Conservation (phyloP, 2,113 vertebrate species). For the Hippocampus zosterae region DNA sequence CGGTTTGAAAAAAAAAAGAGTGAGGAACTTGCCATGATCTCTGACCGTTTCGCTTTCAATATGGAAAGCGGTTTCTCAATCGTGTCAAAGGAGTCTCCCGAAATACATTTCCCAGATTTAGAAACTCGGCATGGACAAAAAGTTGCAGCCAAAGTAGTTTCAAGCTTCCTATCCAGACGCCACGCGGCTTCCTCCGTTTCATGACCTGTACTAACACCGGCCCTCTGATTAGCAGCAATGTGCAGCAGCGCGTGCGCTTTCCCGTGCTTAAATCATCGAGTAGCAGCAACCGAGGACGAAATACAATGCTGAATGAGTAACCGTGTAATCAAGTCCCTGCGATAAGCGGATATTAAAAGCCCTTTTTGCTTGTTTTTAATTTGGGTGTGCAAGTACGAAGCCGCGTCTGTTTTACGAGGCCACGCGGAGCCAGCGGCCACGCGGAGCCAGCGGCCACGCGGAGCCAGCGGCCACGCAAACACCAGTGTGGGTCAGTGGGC, state of each 20-base stretch:
- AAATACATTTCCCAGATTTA: conserved; percentile 28
- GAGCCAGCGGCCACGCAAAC: conserved; percentile 63
- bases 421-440: too few relatives aligned
- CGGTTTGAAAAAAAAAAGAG: conserved; percentile 3
- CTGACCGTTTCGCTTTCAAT: background rate
- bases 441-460: too few relatives aligned
- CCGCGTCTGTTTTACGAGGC: conserved; percentile 46
- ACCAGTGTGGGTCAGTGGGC: conserved; percentile 78
- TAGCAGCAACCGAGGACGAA: background rate
- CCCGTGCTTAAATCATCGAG: background rate
- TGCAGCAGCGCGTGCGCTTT: conserved; percentile 24
- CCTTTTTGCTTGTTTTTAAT: background rate
- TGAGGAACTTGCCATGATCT: conserved; percentile 2
- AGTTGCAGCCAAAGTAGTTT: conserved; percentile 23
- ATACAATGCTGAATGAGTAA: conserved; percentile 9
- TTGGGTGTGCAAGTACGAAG: conserved; percentile 15
- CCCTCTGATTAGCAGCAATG: conserved; percentile 23
- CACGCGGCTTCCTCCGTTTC: conserved; percentile 41
- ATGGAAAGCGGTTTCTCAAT: background rate
- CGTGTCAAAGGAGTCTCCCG: background rate
- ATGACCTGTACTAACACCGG: conserved; percentile 22
- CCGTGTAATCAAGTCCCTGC: background rate
- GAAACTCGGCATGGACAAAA: conserved; percentile 13
- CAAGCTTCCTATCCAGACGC: conserved; percentile 27
- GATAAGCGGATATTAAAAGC: background rate